Evolutionary conservation across 2,797 vertebrate genomes (phyloP).

Genomic region (Urocyon cinereoargenteus): DNA sequence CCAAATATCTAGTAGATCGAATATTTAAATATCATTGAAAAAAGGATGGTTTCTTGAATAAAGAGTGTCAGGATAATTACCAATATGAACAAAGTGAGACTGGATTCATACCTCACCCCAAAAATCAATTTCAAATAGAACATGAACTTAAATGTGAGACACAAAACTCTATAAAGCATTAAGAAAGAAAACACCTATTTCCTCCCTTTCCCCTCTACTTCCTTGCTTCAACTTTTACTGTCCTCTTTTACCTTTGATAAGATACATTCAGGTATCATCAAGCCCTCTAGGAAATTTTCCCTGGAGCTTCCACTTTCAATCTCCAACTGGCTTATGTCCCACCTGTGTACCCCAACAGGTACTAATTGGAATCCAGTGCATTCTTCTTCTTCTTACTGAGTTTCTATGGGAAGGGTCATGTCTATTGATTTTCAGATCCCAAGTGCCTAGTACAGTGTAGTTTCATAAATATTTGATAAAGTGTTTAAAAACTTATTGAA

Average conservation of each 20-base stretch:
- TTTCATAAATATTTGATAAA: constrained; percentile 14
- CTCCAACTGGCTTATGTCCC: not conserved
- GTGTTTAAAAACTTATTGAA: not conserved
- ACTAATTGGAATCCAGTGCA: not conserved
- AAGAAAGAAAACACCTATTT: not conserved
- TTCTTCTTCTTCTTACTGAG: not conserved
- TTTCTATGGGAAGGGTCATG: not conserved
- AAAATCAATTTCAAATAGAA: constrained; percentile 19
- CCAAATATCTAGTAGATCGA: not conserved
- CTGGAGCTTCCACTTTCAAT: not conserved
- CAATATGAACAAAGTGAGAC: not conserved
- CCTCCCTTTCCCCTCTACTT: not conserved
- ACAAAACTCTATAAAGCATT: constrained; percentile 29
- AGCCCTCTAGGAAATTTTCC: not conserved
- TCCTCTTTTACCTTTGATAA: not conserved
- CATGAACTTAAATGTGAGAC: not conserved
- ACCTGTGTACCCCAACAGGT: not conserved
- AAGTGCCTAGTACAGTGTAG: not conserved
- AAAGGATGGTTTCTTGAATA: not conserved
- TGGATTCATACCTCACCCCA: not conserved
- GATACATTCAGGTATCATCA: not conserved
- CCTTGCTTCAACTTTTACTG: not conserved
- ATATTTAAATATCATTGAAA: not conserved
- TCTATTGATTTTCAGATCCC: not conserved
- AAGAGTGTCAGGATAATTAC: not conserved